Conservation (phyloP, 2,888 invertebrate species). For the Ichneumon xanthorius region DNA sequence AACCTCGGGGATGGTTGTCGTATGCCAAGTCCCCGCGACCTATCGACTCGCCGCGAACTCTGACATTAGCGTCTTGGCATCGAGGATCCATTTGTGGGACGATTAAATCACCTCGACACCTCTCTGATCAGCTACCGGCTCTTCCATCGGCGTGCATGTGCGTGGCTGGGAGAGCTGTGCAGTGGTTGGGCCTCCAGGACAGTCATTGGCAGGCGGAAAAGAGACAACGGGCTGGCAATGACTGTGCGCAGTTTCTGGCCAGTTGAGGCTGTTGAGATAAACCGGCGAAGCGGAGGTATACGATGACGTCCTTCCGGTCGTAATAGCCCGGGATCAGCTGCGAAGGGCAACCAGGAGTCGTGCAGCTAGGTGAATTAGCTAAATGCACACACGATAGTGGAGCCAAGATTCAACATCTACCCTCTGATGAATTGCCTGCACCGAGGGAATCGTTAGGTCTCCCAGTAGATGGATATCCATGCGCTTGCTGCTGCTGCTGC, state of each 20-base stretch:
- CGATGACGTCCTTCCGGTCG: not conserved
- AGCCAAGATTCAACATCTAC: slow-evolving; percentile 38
- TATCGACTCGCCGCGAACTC: slow-evolving; percentile 66
- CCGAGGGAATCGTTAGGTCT: slow-evolving; percentile 80
- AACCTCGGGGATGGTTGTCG: slow-evolving; percentile 43
- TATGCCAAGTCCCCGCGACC: slow-evolving; percentile 62
- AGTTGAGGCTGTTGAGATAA: not conserved
- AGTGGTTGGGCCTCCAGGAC: no score
- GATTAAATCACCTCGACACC: slow-evolving; percentile 70
- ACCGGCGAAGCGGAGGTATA: not conserved
- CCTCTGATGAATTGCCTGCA: slow-evolving; percentile 79
- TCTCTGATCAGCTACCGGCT: slow-evolving; percentile 9
- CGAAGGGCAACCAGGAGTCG: not conserved
- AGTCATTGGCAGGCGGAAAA: no score
- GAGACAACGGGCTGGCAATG: not conserved
- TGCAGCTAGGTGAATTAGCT: slow-evolving; percentile 19
- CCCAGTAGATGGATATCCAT: slow-evolving; percentile 79
- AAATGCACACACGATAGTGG: slow-evolving; percentile 41
- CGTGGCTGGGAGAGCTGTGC: not conserved
- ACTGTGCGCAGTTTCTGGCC: not conserved
- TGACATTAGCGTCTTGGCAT: slow-evolving; percentile 64
- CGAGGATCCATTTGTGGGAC: slow-evolving; percentile 74
- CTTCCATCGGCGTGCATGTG: not conserved
- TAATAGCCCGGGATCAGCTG: slow-evolving; percentile 1
- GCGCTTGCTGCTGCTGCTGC: slow-evolving; percentile 46